These are phyloP conservation scores for Noctua pronuba DNA, from an alignment of 2,888 invertebrate species.

Conservation along the genomic window DNA sequence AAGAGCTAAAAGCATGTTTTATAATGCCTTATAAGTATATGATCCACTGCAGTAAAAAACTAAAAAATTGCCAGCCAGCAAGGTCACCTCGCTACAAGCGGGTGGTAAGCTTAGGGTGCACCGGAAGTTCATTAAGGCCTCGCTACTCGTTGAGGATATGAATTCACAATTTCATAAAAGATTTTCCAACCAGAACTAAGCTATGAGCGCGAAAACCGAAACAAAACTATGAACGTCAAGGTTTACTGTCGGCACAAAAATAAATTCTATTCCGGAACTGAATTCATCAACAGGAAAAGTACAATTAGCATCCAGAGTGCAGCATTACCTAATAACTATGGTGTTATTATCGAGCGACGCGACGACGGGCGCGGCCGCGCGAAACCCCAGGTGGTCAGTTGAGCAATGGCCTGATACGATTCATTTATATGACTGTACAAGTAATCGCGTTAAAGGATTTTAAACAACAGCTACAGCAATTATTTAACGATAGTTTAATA, in stretches of 20 bases:
- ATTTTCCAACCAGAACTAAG: background rate
- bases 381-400: slow-evolving; percentile 67
- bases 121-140: background rate
- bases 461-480: slow-evolving; percentile 31
- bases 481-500: slow-evolving; percentile 44
- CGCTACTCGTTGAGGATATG: background rate
- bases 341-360: slow-evolving; percentile 24
- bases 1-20: too few relatives aligned
- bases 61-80: background rate
- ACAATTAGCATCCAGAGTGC: slow-evolving; percentile 69
- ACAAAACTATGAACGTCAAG: slow-evolving; percentile 33
- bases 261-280: slow-evolving; percentile 48
- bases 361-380: slow-evolving; percentile 34
- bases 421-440: slow-evolving; percentile 47
- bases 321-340: slow-evolving; percentile 59
- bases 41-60: too few relatives aligned
- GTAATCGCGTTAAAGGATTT: slow-evolving; percentile 61
- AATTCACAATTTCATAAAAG: background rate
- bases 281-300: slow-evolving; percentile 68
- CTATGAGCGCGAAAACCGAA: slow-evolving; percentile 22
- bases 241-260: slow-evolving; percentile 33
- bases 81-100: background rate
- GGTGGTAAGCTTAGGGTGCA: background rate
- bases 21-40: too few relatives aligned
- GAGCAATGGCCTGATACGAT: slow-evolving; percentile 53